Conservation (phyloP, 2,797 vertebrate species). For the Furcifer pardalis region DNA sequence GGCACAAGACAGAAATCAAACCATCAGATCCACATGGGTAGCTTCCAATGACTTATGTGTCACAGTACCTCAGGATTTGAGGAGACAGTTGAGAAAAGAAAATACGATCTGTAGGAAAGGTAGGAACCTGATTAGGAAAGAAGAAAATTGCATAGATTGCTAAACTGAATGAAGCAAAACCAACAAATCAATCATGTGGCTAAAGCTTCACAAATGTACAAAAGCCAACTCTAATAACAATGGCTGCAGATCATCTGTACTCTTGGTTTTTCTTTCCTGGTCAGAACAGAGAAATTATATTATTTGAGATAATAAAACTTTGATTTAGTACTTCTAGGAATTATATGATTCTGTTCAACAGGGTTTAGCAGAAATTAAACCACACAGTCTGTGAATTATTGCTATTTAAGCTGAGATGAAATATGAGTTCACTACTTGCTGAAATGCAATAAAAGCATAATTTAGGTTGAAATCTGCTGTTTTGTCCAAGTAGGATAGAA, state of each 20-base stretch:
- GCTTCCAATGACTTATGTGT: background rate
- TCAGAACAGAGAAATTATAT: constrained; percentile 14
- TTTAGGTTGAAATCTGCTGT: background rate
- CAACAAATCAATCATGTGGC: background rate
- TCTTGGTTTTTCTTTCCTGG: background rate
- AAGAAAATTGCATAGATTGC: constrained; percentile 23
- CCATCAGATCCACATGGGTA: background rate
- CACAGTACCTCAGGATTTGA: constrained; percentile 18
- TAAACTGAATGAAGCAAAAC: constrained; percentile 9
- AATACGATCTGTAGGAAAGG: constrained; percentile 37
- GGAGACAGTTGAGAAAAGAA: background rate
- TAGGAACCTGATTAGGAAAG: constrained; percentile 8
- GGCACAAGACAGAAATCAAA: constrained; percentile 20
- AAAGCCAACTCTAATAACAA: constrained; percentile 16
- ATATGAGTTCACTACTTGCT: background rate
- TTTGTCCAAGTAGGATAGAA: background rate
- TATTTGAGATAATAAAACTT: constrained; percentile 8
- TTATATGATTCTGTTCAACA: background rate
- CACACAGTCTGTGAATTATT: background rate
- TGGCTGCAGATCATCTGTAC: background rate
- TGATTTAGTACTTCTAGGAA: background rate
- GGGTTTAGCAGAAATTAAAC: constrained; percentile 3
- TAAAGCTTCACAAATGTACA: constrained; percentile 26
- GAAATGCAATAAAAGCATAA: constrained; percentile 1
- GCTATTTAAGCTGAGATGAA: background rate